Base-by-base conservation (phyloP, 2,888 invertebrate genomes). In the Eumacrocentrus americanus region DNA sequence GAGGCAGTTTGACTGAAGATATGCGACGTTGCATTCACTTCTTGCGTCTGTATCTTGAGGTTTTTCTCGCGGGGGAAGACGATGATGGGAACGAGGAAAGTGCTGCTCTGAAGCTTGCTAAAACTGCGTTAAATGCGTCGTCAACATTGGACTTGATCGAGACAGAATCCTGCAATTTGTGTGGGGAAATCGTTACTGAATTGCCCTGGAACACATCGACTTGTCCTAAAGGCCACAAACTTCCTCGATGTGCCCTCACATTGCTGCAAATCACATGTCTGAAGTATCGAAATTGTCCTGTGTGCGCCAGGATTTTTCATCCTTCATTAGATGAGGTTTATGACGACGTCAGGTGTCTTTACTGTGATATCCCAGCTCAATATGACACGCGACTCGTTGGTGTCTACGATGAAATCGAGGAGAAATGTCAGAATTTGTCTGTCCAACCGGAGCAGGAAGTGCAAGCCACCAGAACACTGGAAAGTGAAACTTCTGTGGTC, bases 241-340 rank as follows among this genome's bases (percentile, higher is more conserved):
- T 80, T 34, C 71, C 77, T 2, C 71, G 81, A 53, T 80, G 80
- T 58, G 72, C 77, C 2, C 52, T 74, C 9, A 79, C 78, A 7
- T 65, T 78, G 4, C 66, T 78, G 16, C 80, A 79, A 69, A 68
- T 80, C 29, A 74, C 75, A 1, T 59, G 63, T 2, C 53, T 72
- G 0, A 64, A 66, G 9, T 79, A 72, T 54, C 70, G 70, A 22
- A 65, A 61, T 2, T 81, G 80, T 52, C 68, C 71, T 0, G 67
- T 76, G 63, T 81, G 80, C 58, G 65, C 65, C 3, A 59, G 72
- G 64, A 68, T 79, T 1, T 79, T 75, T 65, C 81, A 81, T 67
- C 67, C 75, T 0, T 70, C 66, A 25, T 62, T 80, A 20, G 75
- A 78, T 34, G 56, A 70, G 5, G 71, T 68, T 16, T 70, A 70